Conservation (phyloP, 2,888 invertebrate genomes). For the Euphydryas editha region DNA sequence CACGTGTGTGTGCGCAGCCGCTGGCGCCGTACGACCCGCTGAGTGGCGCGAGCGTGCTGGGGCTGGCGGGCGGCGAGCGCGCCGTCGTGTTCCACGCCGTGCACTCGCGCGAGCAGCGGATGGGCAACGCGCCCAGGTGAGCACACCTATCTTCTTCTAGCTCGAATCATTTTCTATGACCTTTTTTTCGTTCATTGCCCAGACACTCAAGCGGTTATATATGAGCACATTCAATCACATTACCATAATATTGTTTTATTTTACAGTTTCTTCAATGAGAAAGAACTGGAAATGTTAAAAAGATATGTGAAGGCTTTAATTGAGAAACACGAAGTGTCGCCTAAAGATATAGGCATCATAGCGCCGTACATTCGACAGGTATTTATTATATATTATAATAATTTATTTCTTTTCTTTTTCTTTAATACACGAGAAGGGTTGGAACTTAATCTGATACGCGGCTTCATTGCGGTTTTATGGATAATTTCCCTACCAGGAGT, state of each 20-base stretch:
- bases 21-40: conserved; percentile 48
- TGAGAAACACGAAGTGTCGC: conserved; percentile 76
- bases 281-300: conserved; percentile 86
- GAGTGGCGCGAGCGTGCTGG: conserved; percentile 55
- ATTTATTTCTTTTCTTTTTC: not conserved
- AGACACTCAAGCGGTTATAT: not conserved
- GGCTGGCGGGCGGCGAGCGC: conserved; percentile 51
- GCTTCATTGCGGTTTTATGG: too few species aligned
- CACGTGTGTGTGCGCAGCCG: conserved; percentile 7
- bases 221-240: too few species aligned
- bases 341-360: conserved; percentile 92
- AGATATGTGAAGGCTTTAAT: conserved; percentile 83
- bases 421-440: not conserved
- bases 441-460: not conserved
- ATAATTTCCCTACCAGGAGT: too few species aligned
- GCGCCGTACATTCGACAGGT: conserved; percentile 97
- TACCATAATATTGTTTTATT: too few species aligned
- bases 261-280: conserved; percentile 88
- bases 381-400: conserved; percentile 14
- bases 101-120: conserved; percentile 60
- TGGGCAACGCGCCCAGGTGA: conserved; percentile 71
- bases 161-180: too few species aligned
- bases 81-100: conserved; percentile 68
- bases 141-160: too few species aligned
- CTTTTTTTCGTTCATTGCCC: too few species aligned